A percentile compares a stretch with the other conserved stretches of the same genome.
Conservation (phyloP, 2,113 vertebrate species). For the Leucopternis melanops region DNA sequence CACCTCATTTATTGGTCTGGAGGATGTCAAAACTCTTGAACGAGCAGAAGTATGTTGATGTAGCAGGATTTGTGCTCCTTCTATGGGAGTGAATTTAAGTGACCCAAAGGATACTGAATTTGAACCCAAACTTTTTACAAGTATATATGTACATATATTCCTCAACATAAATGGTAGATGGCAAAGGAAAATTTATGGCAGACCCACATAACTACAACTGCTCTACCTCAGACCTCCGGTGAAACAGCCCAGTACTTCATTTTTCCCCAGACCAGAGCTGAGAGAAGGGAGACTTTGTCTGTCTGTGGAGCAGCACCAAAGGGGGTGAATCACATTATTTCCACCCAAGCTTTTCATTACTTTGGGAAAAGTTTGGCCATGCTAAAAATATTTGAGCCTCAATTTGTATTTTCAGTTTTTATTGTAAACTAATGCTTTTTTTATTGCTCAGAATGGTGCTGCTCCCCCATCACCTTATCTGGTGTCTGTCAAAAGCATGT, state of each 20-base stretch:
- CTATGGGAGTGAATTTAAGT: fast-evolving
- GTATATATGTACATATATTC: neutral
- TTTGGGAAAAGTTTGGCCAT: neutral
- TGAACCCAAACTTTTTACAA: neutral
- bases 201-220: neutral
- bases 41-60: neutral
- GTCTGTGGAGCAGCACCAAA: neutral
- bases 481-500: neutral
- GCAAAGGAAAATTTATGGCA: neutral
- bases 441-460: neutral
- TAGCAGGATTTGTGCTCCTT: neutral
- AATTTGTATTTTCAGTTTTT: neutral
- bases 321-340: neutral
- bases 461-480: neutral
- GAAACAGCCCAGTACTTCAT: neutral
- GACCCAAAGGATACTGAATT: neutral
- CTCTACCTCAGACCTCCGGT: neutral
- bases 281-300: neutral
- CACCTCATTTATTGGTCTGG: neutral
- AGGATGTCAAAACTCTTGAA: neutral
- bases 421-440: neutral
- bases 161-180: neutral
- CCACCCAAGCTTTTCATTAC: neutral
- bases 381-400: neutral
- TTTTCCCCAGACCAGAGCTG: neutral